phyloP scores from a whole-genome alignment of 2,797 vertebrate species.

The Platalea minor region DNA sequence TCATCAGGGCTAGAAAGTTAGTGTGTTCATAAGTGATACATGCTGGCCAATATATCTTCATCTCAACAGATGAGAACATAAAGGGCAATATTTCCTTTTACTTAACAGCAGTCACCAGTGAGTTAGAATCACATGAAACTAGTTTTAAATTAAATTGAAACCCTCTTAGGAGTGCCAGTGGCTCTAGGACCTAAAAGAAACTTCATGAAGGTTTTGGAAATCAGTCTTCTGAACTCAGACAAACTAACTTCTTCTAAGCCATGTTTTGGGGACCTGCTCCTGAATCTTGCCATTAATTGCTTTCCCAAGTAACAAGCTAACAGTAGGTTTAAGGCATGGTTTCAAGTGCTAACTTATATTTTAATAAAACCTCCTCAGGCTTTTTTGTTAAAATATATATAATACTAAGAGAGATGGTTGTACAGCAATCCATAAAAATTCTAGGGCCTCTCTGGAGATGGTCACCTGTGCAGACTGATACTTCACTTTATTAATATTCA shows the following conservation, averaged over 20 bases:
- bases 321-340: not conserved
- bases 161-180: not conserved
- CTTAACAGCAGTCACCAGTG: not conserved
- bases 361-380: not conserved
- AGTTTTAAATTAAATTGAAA: not conserved
- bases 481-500: not conserved
- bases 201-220: not conserved
- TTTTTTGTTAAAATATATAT: not conserved
- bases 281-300: not conserved
- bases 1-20: not conserved
- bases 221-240: not conserved
- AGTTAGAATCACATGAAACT: not conserved
- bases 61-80: not conserved
- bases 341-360: not conserved
- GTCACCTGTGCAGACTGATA: not conserved
- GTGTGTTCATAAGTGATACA: not conserved
- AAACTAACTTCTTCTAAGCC: not conserved
- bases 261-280: not conserved
- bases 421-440: not conserved
- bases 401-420: not conserved
- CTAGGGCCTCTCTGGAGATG: not conserved
- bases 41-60: not conserved
- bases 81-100: not conserved
- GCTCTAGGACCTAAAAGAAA: not conserved
- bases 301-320: not conserved